phyloP scores from a whole-genome alignment of 1,140 invertebrate species.

The Pararge aegeria region DNA sequence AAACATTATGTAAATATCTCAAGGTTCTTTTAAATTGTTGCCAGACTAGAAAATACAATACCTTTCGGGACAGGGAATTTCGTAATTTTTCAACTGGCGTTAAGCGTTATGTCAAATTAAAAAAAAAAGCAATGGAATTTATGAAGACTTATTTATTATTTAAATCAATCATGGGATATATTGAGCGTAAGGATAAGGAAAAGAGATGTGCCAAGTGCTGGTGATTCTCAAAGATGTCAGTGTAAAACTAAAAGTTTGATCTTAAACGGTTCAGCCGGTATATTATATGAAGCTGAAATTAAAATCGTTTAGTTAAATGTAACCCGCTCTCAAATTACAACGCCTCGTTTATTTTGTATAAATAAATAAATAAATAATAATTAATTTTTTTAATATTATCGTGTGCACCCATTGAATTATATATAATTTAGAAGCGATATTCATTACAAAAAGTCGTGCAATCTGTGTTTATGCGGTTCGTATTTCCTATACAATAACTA shows the following conservation, averaged over 20 bases:
- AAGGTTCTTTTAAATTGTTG: conserved; percentile 32
- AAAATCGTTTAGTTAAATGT: conserved; percentile 37
- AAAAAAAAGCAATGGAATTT: conserved; percentile 25
- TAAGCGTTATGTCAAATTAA: conserved; percentile 11
- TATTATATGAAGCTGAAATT: conserved; percentile 3
- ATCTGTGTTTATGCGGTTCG: too few relatives aligned
- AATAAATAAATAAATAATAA: conserved; percentile 29
- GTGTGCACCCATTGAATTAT: conserved; percentile 23
- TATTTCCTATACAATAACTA: too few relatives aligned
- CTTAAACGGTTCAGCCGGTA: conserved; percentile 17
- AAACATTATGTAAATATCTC: conserved; percentile 40
- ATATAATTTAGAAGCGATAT: too few relatives aligned
- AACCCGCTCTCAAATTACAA: conserved; percentile 39
- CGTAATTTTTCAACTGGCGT: conserved; percentile 22
- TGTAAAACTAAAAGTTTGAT: conserved; percentile 8
- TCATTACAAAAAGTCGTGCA: too few relatives aligned
- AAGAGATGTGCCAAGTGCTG: conserved; percentile 42
- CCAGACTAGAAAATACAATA: conserved; percentile 22
- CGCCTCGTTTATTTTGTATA: conserved; percentile 40
- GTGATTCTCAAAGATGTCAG: conserved; percentile 19
- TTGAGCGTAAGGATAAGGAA: conserved; percentile 1
- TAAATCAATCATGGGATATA: conserved; percentile 15
- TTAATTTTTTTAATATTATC: conserved; percentile 29
- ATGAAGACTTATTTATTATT: conserved; percentile 28
- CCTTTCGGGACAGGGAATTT: conserved; percentile 12